Conservation (phyloP, 2,797 vertebrate species). For the Cryptoprocta ferox region DNA sequence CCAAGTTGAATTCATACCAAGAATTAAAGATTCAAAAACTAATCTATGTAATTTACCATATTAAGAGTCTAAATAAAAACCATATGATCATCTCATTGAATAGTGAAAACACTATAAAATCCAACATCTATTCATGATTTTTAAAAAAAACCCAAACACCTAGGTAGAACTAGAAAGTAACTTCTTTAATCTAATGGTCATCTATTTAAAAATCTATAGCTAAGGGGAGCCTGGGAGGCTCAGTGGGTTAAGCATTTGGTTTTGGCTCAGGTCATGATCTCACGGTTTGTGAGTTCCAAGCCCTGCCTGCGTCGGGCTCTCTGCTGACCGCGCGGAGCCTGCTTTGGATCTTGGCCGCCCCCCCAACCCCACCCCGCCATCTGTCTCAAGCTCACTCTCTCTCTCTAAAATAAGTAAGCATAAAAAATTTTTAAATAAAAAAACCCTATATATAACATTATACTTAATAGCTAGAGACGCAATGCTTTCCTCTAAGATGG, state of each 20-base stretch:
- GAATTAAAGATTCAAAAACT: neutral
- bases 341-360: too few species aligned
- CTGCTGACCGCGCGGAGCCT: too few species aligned
- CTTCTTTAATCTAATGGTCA: neutral
- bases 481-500: neutral
- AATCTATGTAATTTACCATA: neutral
- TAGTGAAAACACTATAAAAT: neutral
- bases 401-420: too few species aligned
- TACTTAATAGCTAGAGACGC: neutral
- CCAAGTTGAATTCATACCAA: neutral
- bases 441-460: neutral
- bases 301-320: too few species aligned
- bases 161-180: neutral
- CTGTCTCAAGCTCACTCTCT: too few species aligned
- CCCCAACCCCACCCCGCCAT: accelerated
- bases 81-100: neutral
- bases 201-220: neutral
- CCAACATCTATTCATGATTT: neutral
- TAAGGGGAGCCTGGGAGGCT: too few species aligned
- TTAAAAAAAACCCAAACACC: neutral
- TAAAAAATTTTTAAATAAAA: neutral
- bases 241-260: too few species aligned
- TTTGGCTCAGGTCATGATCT: too few species aligned
- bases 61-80: neutral
- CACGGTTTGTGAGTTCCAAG: too few species aligned